Evolutionary conservation across 2,888 invertebrate genomes (phyloP).

Genomic region (Caenorhabditis zanzibari): DNA sequence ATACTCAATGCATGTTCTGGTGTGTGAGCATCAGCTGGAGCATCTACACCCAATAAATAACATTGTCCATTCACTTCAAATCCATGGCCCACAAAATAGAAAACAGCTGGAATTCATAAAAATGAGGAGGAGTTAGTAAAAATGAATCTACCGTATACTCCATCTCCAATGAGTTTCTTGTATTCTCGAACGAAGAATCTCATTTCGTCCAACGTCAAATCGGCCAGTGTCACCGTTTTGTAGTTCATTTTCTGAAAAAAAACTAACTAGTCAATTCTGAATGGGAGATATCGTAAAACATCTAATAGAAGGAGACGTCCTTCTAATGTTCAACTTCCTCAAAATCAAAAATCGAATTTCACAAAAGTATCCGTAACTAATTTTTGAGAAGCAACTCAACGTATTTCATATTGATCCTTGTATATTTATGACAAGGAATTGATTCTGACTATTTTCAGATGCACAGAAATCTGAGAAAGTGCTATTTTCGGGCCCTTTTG

Average conservation of each 20-base stretch:
- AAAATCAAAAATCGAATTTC: too few species aligned
- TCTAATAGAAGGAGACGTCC: too few species aligned
- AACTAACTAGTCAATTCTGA: background rate
- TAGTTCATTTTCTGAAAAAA: conserved; percentile 82
- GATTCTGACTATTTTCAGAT: too few species aligned
- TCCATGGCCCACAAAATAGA: conserved; percentile 85
- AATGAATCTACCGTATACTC: conserved; percentile 82
- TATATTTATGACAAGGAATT: too few species aligned
- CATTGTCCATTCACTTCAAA: conserved; percentile 84
- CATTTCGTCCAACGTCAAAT: conserved; percentile 84
- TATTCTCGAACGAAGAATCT: conserved; percentile 84
- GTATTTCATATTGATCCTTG: too few species aligned
- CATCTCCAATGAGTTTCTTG: conserved; percentile 84
- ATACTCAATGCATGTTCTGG: conserved; percentile 83
- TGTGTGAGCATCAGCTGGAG: conserved; percentile 79
- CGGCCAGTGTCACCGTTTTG: conserved; percentile 85
- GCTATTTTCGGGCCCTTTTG: too few species aligned
- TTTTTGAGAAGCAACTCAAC: too few species aligned
- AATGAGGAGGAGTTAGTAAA: too few species aligned
- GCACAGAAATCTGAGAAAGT: too few species aligned
- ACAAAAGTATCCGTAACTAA: too few species aligned
- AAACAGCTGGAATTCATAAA: conserved; percentile 77
- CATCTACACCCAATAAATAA: conserved; percentile 85
- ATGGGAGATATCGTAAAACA: too few species aligned
- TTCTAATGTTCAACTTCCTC: too few species aligned